Percentiles rank a stretch among this genome's conserved stretches.
Evolutionary conservation across 2,797 vertebrate genomes (phyloP).

Genomic region (Craterocephalus amniculus): DNA sequence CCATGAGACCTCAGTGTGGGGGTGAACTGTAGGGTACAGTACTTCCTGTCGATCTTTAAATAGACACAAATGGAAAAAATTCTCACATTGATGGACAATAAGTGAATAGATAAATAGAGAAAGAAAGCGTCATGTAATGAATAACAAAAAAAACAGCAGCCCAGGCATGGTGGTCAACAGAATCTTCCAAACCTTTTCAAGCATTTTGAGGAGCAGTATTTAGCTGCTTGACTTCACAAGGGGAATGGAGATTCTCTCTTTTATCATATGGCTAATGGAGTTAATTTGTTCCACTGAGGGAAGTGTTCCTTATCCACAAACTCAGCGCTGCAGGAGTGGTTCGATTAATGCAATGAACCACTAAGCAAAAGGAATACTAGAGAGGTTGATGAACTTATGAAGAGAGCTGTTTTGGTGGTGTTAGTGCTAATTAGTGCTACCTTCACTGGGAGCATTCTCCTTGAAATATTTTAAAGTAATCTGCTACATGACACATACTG

Average conservation of each 20-base stretch:
- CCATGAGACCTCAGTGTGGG: constrained; percentile 43
- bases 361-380: constrained; percentile 62
- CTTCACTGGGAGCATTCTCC: constrained; percentile 46
- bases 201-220: constrained; percentile 42
- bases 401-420: constrained; percentile 50
- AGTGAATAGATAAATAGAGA: constrained; percentile 17
- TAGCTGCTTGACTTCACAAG: constrained; percentile 58
- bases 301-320: constrained; percentile 71
- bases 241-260: constrained; percentile 64
- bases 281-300: constrained; percentile 78
- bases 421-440: constrained; percentile 66
- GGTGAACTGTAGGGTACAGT: constrained; percentile 59
- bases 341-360: constrained; percentile 65
- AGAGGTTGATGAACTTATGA: constrained; percentile 52
- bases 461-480: constrained; percentile 61
- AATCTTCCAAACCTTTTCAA: constrained; percentile 26
- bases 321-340: constrained; percentile 62
- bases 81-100: constrained; percentile 32
- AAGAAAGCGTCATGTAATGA: constrained; percentile 25
- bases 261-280: constrained; percentile 72
- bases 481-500: constrained; percentile 31
- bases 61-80: constrained; percentile 65
- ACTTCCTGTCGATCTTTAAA: constrained; percentile 73
- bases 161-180: constrained; percentile 42
- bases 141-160: constrained; percentile 42